Percentiles rank a stretch among this genome's conserved stretches.
Evolutionary conservation across 2,113 vertebrate species (phyloP).

Genomic region (Anoplopoma fimbria): DNA sequence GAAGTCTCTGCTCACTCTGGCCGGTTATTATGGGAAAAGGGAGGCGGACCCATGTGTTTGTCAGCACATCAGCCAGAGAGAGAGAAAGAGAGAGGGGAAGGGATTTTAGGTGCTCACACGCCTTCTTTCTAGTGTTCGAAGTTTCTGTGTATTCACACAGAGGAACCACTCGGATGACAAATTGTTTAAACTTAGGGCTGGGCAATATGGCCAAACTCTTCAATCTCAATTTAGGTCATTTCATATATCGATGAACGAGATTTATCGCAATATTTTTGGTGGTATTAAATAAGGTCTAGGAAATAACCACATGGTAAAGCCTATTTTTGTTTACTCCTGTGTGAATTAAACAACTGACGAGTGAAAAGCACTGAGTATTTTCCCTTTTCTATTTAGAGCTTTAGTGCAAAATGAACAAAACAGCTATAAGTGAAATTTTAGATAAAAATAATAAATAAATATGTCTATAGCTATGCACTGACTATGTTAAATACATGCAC

Average conservation of each 20-base stretch:
- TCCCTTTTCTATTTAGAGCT: too few species aligned
- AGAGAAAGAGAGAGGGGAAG: neutral
- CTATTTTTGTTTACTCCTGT: too few species aligned
- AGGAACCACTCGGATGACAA: conserved; percentile 10
- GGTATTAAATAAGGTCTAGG: too few species aligned
- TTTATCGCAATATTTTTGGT: too few species aligned
- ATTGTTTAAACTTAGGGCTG: conserved; percentile 30
- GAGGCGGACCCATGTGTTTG: conserved; percentile 30
- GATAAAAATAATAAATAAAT: too few species aligned
- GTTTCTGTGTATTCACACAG: neutral
- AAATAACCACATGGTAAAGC: too few species aligned
- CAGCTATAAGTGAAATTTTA: too few species aligned
- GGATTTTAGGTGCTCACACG: neutral
- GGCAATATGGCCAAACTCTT: neutral
- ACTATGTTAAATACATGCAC: neutral
- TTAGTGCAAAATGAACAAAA: too few species aligned
- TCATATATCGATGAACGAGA: neutral
- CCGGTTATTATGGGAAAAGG: conserved; percentile 60
- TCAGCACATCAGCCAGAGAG: conserved; percentile 21
- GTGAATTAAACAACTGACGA: too few species aligned
- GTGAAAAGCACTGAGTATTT: too few species aligned
- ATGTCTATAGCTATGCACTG: too few species aligned
- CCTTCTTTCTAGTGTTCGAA: neutral
- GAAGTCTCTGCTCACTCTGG: conserved; percentile 52
- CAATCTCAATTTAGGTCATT: neutral